Evolutionary conservation across 2,888 invertebrate species (phyloP), one percentile per base, ranked within the genome.

Genomic region (Volucella bombylans): DNA sequence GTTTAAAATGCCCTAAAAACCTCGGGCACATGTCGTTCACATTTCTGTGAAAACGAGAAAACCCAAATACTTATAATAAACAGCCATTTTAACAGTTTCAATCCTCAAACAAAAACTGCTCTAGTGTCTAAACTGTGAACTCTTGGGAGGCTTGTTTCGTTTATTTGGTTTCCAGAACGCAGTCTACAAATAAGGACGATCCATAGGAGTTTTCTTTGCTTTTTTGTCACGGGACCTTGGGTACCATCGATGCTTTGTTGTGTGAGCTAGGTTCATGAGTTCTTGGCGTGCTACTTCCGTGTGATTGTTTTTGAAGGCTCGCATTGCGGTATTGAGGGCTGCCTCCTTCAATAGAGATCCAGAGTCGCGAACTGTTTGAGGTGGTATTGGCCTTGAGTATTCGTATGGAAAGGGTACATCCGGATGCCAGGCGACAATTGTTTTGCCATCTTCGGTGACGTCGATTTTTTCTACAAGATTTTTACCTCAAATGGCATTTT

Each of bases 351-450:
- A 90, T 11, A 95, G 92, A 0, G 93, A 91, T 1, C 88, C 88
- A 0, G 87, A 88, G 1, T 90, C 88, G 1, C 74, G 72, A 2
- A 87, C 87, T 0, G 80, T 59, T 0, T 82, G 43, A 39, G 87
- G 91, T 6, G 96, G 96, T 72, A 97, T 90, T 0, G 97, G 96
- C 89, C 92, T 94, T 1, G 96, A 95, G 87, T 91, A 94, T 90
- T 97, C 96, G 89, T 98, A 98, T 0, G 98, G 97, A 92, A 96
- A 96, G 45, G 94, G 93, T 89, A 93, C 91, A 87, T 96, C 95
- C 52, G 95, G 96, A 90, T 98, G 98, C 94, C 97, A 96, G 76
- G 96, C 97, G 45, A 97, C 94, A 88, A 96, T 94, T 68, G 95
- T 96, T 72, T 94, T 94, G 12, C 95, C 95, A 92, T 96, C 94